phyloP scores from a whole-genome alignment of 2,113 vertebrate species.

The Phalacrocorax pelagicus region DNA sequence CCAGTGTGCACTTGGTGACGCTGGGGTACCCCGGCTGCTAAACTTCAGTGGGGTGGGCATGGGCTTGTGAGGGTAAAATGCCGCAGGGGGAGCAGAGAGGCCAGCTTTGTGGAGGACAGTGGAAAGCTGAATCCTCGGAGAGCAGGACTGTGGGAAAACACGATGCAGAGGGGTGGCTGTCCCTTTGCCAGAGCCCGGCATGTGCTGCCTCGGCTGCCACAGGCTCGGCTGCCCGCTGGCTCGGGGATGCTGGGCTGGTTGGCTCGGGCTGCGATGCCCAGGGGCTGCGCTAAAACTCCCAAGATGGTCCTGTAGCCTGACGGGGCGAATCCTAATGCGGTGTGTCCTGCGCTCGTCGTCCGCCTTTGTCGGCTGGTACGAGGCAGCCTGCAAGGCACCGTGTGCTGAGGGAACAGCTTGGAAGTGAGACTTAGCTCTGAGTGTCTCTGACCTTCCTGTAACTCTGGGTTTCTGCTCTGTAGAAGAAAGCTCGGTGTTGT shows the following conservation, averaged over 20 bases:
- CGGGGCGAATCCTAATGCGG: neutral
- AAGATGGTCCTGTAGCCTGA: neutral
- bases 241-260: neutral
- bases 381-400: neutral
- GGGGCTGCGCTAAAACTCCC: neutral
- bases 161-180: neutral
- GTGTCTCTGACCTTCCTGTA: neutral
- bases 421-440: too few species aligned
- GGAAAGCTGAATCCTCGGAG: neutral
- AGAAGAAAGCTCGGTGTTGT: neutral
- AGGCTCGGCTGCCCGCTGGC: neutral
- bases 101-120: neutral
- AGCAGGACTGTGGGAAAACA: neutral
- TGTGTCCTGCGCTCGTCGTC: rapidly evolving
- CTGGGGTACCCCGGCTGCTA: neutral
- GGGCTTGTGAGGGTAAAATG: neutral
- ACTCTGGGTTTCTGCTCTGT: neutral
- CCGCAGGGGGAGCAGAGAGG: neutral
- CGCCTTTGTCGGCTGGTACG: neutral
- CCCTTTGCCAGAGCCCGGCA: neutral
- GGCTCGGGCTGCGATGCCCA: neutral
- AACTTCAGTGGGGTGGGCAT: too few species aligned
- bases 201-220: neutral
- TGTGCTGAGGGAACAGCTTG: neutral
- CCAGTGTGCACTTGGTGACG: rapidly evolving